Evolutionary conservation across 37 sponge, comb jelly and placozoan species (phyloP).

Genomic region (Lycopodina hypogea): DNA sequence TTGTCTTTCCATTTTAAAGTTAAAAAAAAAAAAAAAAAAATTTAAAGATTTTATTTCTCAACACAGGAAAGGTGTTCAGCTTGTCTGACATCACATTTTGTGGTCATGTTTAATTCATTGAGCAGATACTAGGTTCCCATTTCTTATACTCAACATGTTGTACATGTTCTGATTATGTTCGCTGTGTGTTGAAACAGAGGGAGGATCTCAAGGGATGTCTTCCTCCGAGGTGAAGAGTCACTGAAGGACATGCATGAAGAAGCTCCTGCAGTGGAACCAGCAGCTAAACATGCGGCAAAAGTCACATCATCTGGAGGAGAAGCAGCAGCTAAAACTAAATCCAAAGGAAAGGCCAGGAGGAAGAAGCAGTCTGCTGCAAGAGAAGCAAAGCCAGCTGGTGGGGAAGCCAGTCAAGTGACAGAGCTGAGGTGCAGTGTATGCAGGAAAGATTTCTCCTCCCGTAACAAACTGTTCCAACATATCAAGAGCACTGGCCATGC

Average conservation of each 20-base stretch:
- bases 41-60: too few species aligned
- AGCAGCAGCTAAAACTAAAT: neutral
- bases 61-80: too few species aligned
- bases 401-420: neutral
- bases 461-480: conserved; percentile 92
- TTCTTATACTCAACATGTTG: too few species aligned
- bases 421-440: conserved; percentile 61
- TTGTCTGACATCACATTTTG: too few species aligned
- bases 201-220: too few species aligned
- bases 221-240: neutral
- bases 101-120: too few species aligned
- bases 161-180: too few species aligned
- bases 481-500: conserved; percentile 91
- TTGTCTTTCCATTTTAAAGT: too few species aligned
- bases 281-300: neutral
- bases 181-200: too few species aligned
- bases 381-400: neutral
- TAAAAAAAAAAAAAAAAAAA: too few species aligned
- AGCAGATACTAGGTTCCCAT: too few species aligned
- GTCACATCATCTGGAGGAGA: neutral
- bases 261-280: neutral
- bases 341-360: neutral
- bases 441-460: conserved; percentile 52
- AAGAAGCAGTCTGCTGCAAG: neutral
- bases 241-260: neutral